Evolutionary conservation across 2,113 vertebrate genomes (phyloP), one percentile per base, ranked within the genome.

Genomic region (Anthoscopus minutus): DNA sequence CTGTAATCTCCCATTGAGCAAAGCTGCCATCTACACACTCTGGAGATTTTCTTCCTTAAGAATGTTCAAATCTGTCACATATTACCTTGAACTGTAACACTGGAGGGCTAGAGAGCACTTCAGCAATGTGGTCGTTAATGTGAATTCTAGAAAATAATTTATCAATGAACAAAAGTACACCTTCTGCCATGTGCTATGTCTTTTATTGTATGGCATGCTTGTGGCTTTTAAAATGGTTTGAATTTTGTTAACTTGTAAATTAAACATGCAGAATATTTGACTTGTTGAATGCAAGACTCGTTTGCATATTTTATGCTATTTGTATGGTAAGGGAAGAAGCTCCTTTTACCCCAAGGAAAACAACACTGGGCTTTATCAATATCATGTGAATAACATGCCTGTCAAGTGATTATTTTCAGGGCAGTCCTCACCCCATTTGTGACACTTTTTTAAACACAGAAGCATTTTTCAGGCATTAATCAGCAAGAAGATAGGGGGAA

Each of bases 101-200:
- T 81, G 89, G 71, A 96, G 93, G 81, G n/a, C 67, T 92, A 81
- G 25, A n/a, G 88, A 94, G 91, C 69, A 85, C 61, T 96, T 98
- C 71, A 90, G 66, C 96, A 94, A 96, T 96, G 50, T 65, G 28
- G 35, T 90, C 94, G 51, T 76, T 96, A 96, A 97, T 81, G 72
- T 81, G 87, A 90, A 95, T 97, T 97, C 62, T 77, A 94, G 89
- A 96, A 97, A 96, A 94, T 96, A 88, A 96, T 94, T 94, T 93
- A 93, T 96, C 91, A 97, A 69, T 86, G 66, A 96, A 53, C 65
- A 89, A 64, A 74, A 74, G 31, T 35, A 81, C 40, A 40, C 31
- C 81, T 96, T 96, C 83, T 96, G 67, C 71, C 73, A 82, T 58
- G 70, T 81, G 69, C 80, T 60, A 5, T 42, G 25, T 56, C 48